Evolutionary conservation across 2,888 invertebrate genomes (phyloP).

Genomic region (Tanypteryx hageni): DNA sequence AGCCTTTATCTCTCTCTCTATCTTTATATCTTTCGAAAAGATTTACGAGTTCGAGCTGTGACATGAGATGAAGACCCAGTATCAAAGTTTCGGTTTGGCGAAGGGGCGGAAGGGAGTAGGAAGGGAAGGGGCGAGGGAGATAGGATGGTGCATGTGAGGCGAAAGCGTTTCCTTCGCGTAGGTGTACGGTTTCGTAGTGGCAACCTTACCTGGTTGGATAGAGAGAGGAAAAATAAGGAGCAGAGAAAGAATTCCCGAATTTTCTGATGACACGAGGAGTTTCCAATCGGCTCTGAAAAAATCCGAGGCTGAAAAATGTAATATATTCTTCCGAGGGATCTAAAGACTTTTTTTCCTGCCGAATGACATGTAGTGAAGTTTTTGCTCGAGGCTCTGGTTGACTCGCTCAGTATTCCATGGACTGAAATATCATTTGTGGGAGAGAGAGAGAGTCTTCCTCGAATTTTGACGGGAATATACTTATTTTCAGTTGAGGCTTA

Average conservation of each 20-base stretch:
- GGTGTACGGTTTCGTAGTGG: background rate
- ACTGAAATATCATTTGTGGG: background rate
- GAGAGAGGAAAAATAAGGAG: background rate
- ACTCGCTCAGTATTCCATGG: slow-evolving; percentile 15
- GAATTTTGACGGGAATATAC: no score
- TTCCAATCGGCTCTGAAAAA: slow-evolving; percentile 9
- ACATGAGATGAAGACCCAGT: slow-evolving; percentile 9
- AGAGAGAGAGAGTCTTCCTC: no score
- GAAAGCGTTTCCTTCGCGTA: background rate
- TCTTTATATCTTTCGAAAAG: background rate
- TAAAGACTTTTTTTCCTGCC: background rate
- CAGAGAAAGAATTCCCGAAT: background rate
- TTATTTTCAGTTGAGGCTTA: no score
- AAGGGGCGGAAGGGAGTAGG: background rate
- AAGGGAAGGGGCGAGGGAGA: no score
- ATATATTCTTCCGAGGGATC: background rate
- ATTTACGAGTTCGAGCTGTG: background rate
- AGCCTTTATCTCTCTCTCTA: background rate
- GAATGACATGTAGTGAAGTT: background rate
- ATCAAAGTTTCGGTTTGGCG: background rate
- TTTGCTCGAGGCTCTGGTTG: background rate
- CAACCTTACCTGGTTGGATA: background rate
- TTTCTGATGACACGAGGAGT: background rate
- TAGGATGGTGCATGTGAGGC: no score
- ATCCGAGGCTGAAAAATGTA: background rate